phyloP scores from a whole-genome alignment of 2,113 vertebrate genomes.

The Rhodinocichla rosea region DNA sequence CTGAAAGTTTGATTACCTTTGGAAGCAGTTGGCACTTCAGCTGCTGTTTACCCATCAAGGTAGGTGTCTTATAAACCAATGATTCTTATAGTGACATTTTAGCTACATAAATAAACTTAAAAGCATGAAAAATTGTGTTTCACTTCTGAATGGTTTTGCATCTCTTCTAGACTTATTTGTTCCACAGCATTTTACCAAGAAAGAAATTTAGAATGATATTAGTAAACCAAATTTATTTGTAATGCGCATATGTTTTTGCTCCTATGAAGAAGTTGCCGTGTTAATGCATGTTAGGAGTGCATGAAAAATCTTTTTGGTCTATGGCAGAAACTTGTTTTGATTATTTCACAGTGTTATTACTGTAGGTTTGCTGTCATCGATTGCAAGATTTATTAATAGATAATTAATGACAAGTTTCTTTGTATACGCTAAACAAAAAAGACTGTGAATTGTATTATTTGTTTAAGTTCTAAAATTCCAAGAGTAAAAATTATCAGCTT shows the following conservation, averaged over 20 bases:
- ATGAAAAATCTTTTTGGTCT: not conserved
- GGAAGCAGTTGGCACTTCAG: not conserved
- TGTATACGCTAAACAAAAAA: not conserved
- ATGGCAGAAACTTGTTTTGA: not conserved
- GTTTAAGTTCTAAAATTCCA: not conserved
- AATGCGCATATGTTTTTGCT: not conserved
- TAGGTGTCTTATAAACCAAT: not conserved
- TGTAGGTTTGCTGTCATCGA: not conserved
- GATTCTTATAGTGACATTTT: not conserved
- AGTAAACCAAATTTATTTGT: not conserved
- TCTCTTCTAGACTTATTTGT: not conserved
- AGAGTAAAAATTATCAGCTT: not conserved
- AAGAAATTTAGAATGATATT: not conserved
- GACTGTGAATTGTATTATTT: not conserved
- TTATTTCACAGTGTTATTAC: not conserved
- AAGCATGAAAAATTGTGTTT: not conserved
- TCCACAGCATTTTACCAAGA: not conserved
- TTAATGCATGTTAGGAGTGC: not conserved
- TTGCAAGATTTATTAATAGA: not conserved
- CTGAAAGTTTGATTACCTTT: not conserved
- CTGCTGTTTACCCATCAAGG: not conserved
- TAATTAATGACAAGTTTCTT: not conserved
- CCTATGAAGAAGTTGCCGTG: not conserved
- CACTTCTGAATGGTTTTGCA: not conserved
- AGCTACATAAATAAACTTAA: not conserved